Percentiles rank a stretch among this genome's conserved stretches.
phyloP scores from a whole-genome alignment of 2,797 vertebrate genomes.

The Urocyon cinereoargenteus region DNA sequence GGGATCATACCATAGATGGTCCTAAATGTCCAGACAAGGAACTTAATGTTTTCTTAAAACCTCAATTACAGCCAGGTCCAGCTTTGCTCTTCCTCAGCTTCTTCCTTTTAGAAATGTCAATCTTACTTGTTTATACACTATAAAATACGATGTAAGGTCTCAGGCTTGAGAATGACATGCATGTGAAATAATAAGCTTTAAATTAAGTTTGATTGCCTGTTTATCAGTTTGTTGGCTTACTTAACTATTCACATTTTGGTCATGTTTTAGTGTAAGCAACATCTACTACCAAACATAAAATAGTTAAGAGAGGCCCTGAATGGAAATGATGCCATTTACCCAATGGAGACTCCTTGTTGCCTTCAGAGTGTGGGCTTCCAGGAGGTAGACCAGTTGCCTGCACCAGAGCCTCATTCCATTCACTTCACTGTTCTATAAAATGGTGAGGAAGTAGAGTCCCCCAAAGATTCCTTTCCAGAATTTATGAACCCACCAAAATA shows the following conservation, averaged over 20 bases:
- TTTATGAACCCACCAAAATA: not conserved
- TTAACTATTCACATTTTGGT: not conserved
- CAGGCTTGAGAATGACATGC: not conserved
- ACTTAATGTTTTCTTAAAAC: not conserved
- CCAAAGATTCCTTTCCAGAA: not conserved
- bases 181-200: not conserved
- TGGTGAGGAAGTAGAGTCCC: not conserved
- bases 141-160: not conserved
- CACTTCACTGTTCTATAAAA: not conserved
- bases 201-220: not conserved
- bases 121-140: not conserved
- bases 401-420: not conserved
- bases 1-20: not conserved
- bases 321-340: not conserved
- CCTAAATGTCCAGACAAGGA: not conserved
- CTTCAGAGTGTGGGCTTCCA: not conserved
- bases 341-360: not conserved
- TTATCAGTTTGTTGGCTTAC: not conserved
- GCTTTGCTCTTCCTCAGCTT: not conserved
- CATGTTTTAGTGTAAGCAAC: not conserved
- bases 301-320: not conserved
- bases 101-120: constrained; percentile 11
- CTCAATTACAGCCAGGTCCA: not conserved
- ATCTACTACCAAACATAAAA: not conserved
- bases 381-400: not conserved